A percentile compares a stretch with the other conserved stretches of the same genome.
Conservation (phyloP, 2,888 invertebrate genomes). For the Lamellibrachia columna region DNA sequence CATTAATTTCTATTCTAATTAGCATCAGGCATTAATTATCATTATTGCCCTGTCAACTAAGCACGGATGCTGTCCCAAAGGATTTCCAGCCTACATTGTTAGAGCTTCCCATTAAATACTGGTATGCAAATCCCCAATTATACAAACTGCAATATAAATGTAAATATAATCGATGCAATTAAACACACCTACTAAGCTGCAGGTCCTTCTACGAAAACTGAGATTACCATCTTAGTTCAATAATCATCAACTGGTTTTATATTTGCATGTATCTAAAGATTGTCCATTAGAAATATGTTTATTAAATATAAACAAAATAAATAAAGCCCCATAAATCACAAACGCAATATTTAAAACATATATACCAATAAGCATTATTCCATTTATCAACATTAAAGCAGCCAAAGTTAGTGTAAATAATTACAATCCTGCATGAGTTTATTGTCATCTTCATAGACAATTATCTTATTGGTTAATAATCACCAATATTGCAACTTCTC, state of each 20-base stretch:
- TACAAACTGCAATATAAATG: neutral
- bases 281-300: neutral
- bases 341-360: neutral
- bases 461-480: neutral
- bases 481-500: neutral
- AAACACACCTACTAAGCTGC: neutral
- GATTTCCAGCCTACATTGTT: neutral
- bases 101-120: neutral
- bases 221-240: neutral
- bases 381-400: neutral
- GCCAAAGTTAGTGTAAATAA: neutral
- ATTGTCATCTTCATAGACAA: neutral
- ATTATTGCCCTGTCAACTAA: neutral
- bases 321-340: neutral
- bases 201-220: neutral
- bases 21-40: neutral
- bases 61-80: neutral
- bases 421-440: neutral
- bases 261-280: neutral
- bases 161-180: neutral
- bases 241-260: neutral
- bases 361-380: neutral
- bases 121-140: neutral
- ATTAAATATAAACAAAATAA: neutral
- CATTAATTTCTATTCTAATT: conserved; percentile 1